phyloP scores from a whole-genome alignment of 2,888 invertebrate genomes.

The Drosophila meridiana region DNA sequence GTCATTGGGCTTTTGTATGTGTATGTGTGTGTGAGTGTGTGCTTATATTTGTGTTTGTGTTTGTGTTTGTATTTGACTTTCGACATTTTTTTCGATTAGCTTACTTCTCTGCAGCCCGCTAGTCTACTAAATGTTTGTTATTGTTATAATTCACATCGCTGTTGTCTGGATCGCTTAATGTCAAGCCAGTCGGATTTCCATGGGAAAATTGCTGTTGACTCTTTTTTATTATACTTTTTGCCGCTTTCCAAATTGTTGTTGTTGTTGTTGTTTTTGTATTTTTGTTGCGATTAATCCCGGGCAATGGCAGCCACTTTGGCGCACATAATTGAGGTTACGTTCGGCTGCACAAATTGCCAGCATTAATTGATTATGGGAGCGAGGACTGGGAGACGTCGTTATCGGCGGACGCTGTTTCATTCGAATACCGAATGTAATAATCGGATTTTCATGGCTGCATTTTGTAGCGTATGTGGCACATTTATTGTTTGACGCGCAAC shows the following conservation, averaged over 20 bases:
- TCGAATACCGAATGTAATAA: constrained; percentile 70
- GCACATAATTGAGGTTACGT: constrained; percentile 80
- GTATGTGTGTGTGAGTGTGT: constrained; percentile 21
- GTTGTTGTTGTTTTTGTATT: constrained; percentile 51
- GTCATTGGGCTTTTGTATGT: constrained; percentile 42
- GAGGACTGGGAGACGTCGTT: constrained; percentile 19
- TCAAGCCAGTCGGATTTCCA: constrained; percentile 37
- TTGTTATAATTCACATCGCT: constrained; percentile 69
- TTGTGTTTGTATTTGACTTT: constrained; percentile 71
- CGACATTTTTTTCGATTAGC: constrained; percentile 70
- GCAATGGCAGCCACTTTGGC: constrained; percentile 69
- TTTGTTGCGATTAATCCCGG: constrained; percentile 70
- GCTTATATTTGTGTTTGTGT: constrained; percentile 11
- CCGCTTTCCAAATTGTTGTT: constrained; percentile 64
- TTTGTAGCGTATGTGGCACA: constrained; percentile 65
- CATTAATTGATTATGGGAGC: constrained; percentile 74
- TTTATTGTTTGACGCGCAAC: constrained; percentile 63
- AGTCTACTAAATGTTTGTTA: constrained; percentile 58
- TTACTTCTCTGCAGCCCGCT: neutral
- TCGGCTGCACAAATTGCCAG: constrained; percentile 77
- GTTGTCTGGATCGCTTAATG: constrained; percentile 54
- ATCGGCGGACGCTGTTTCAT: constrained; percentile 20
- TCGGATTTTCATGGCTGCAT: constrained; percentile 75
- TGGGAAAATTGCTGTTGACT: constrained; percentile 25
- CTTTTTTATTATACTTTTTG: constrained; percentile 27